Base-by-base conservation (phyloP, 2,888 invertebrate genomes). In the Lasioglossum marginatum region DNA sequence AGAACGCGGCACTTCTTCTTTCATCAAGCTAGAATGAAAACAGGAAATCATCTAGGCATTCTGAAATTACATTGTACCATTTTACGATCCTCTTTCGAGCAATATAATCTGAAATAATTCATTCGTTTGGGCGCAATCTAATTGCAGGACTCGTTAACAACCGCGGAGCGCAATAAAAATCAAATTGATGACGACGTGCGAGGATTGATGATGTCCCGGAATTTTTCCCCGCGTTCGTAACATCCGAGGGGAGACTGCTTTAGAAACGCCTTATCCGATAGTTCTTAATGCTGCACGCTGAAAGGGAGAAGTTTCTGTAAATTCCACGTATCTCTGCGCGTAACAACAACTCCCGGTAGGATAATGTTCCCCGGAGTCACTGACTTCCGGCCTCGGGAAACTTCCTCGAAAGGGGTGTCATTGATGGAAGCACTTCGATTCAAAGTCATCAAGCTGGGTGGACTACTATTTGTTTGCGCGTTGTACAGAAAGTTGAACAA, bases 371-470 rank as follows among this genome's bases (percentile, higher is more conserved):
- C 68, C 34, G 27, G 60, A 60, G 14, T 70, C 80, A 77, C 63
- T 45, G 80, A 86, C 85, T 84, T 84, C 76, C 85, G 73, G 60
- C 73, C 84, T 71, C 70, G 45, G 14, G 77, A 43, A 81, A 86
- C 85, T 86, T 85, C 77, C 73, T 73, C 76, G 72, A 68, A 45
- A 84, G 66, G 79, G 84, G 45, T 73, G 79, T 79, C 84, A 79
- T 45, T 57, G 75, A 83, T 73, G 85, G 84, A 31, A 73, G 48
- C 48, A 68, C 72, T 77, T 79, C 72, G 45, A 60, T 43, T 45
- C 52, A 57, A 72, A 75, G 70, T 70, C 75, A 75, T 72, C 72
- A 74, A 66, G 48, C 48, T 37, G 63, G 45, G 2, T 6, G 27
- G 16, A 43, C 27, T 34, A 23, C n/a, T 60, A 45, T 45, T 60